Evolutionary conservation across 2,888 invertebrate species (phyloP).

Genomic region (Drosophila mercatorum): DNA sequence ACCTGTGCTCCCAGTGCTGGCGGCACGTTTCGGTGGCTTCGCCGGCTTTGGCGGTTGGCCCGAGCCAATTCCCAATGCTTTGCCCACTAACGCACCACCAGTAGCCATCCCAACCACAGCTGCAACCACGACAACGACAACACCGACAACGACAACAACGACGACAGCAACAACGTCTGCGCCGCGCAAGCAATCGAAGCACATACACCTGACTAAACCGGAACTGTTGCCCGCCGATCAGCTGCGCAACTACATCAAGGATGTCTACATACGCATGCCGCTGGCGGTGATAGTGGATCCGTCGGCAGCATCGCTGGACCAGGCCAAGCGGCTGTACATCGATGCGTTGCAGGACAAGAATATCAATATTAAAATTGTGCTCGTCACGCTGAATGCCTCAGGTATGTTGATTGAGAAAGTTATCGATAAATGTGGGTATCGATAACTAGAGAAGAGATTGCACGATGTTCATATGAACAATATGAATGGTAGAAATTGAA

Average conservation of each 20-base stretch:
- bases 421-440: too few species aligned
- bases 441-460: background rate
- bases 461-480: too few species aligned
- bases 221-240: slow-evolving; percentile 83
- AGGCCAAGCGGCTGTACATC: slow-evolving; percentile 83
- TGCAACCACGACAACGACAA: slow-evolving; percentile 38
- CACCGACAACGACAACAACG: slow-evolving; percentile 48
- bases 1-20: slow-evolving; percentile 35
- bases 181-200: slow-evolving; percentile 79
- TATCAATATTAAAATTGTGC: slow-evolving; percentile 83
- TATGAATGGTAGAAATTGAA: too few species aligned
- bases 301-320: slow-evolving; percentile 80
- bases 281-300: slow-evolving; percentile 84
- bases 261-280: slow-evolving; percentile 84
- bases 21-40: slow-evolving; percentile 50
- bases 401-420: slow-evolving; percentile 67
- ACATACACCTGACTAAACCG: slow-evolving; percentile 77
- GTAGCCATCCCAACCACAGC: slow-evolving; percentile 11
- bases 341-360: slow-evolving; percentile 83
- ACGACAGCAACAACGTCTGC: slow-evolving; percentile 47
- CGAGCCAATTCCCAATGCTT: slow-evolving; percentile 1
- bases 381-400: slow-evolving; percentile 83
- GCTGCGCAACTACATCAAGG: slow-evolving; percentile 84
- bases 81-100: slow-evolving; percentile 27
- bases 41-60: slow-evolving; percentile 37